A percentile compares a stretch with the other conserved stretches of the same genome.
phyloP scores from a whole-genome alignment of 2,113 vertebrate species.

The Albula glossodonta region DNA sequence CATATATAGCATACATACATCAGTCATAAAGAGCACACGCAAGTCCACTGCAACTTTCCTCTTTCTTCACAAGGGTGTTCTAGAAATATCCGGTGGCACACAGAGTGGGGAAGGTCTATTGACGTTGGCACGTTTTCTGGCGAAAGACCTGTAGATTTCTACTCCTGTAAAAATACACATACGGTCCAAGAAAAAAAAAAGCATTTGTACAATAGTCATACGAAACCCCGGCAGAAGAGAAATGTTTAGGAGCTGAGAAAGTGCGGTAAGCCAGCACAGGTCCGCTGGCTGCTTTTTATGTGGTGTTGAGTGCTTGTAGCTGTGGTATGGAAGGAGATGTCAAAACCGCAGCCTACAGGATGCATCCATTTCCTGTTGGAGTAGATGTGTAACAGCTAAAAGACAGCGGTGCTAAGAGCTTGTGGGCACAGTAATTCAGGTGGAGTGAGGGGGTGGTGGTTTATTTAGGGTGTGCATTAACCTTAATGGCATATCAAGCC shows the following conservation, averaged over 20 bases:
- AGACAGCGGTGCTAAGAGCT: slow-evolving; percentile 15
- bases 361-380: not conserved
- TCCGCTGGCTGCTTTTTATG: not conserved
- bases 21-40: not conserved
- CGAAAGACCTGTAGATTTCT: too few species aligned
- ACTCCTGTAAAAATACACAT: too few species aligned
- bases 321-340: slow-evolving; percentile 1
- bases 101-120: too few species aligned
- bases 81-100: not conserved
- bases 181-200: not conserved
- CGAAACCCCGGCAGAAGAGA: not conserved
- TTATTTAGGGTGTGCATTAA: not conserved
- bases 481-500: not conserved
- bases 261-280: not conserved
- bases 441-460: not conserved
- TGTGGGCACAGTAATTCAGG: slow-evolving; percentile 4
- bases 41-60: not conserved
- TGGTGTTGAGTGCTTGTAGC: not conserved
- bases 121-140: not conserved
- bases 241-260: not conserved
- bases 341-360: slow-evolving; percentile 16
- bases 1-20: not conserved
- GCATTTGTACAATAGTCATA: not conserved
- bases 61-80: not conserved
- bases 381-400: not conserved